Base-by-base conservation (phyloP, 2,797 vertebrate genomes). In the Leuciscus waleckii region DNA sequence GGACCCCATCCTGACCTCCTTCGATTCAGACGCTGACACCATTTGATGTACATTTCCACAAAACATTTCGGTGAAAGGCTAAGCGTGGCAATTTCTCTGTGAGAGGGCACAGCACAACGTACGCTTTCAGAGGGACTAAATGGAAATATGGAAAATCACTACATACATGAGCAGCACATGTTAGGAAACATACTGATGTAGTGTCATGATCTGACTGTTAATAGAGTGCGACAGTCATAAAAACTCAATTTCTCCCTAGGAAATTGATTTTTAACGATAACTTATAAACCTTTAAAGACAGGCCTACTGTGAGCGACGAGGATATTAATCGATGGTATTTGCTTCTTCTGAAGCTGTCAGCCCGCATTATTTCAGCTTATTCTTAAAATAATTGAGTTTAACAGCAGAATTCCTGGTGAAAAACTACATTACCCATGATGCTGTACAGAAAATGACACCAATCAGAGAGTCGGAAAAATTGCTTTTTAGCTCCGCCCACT, bases 41-140 rank as follows among this genome's bases (percentile, higher is more conserved):
- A 29, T 95, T 95, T 94, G 94, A 95, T 94, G 93, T 94, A 93
- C 93, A 93, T 94, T 94, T 94, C 90, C 92, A 92, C 90, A 92
- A 87, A 88, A 93, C 90, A 88, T 88, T 88, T 88, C 84, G 87
- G 79, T 43, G 84, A 85, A 89, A 88, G 89, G 89, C 90, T 86
- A 89, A 89, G 91, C 91, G 14, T 92, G 92, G 91, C 70, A 82
- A 88, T 93, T 93, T 92, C 85, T 54, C 61, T 88, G 85, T 87
- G 88, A 90, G 91, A 93, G 91, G 86, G 89, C 70, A 69, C 83
- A 88, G 85, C 51, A 32, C 81, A 88, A 84, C 61, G 37, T 79
- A 49, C 85, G 68, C 75, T 91, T 78, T 79, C 87, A 89, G 83
- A 79, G 80, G 80, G 80, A 83, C 85, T 79, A 86, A 82, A 89